These are phyloP conservation scores for Dyspetes luteomarginatus DNA, from an alignment of 2,888 invertebrate species.

Conservation along the genomic window DNA sequence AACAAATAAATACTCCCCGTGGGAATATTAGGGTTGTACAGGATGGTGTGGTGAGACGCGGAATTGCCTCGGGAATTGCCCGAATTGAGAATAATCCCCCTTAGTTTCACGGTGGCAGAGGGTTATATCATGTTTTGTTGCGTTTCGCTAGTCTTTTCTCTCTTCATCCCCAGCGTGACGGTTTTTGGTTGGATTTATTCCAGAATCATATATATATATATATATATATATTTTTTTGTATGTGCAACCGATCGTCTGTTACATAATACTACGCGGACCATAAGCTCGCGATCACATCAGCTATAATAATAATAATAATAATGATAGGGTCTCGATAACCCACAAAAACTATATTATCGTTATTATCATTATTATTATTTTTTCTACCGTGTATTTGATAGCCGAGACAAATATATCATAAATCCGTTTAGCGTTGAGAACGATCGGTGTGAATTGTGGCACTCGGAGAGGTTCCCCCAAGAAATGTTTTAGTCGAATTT, in stretches of 20 bases:
- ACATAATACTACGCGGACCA: constrained; percentile 6
- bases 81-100: constrained; percentile 67
- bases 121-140: constrained; percentile 50
- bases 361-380: constrained; percentile 1
- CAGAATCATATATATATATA: constrained; percentile 29
- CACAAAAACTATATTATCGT: constrained; percentile 25
- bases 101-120: constrained; percentile 66
- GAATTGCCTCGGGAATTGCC: constrained; percentile 67
- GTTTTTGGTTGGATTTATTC: constrained; percentile 61
- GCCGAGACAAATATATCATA: constrained; percentile 49
- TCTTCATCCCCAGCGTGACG: constrained; percentile 19
- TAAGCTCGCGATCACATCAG: constrained; percentile 27
- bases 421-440: constrained; percentile 72
- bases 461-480: constrained; percentile 65
- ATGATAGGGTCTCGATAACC: constrained; percentile 39
- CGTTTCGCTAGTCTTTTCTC: constrained; percentile 11
- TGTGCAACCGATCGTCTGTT: constrained; percentile 34
- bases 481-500: constrained; percentile 30
- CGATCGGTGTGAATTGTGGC: constrained; percentile 79
- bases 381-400: background rate
- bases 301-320: constrained; percentile 3
- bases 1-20: constrained; percentile 56
- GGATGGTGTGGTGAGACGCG: constrained; percentile 59
- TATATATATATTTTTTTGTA: constrained; percentile 1
- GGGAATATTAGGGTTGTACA: constrained; percentile 48